phyloP scores from a whole-genome alignment of 2,888 invertebrate species.

The Balanococcus diminutus region DNA sequence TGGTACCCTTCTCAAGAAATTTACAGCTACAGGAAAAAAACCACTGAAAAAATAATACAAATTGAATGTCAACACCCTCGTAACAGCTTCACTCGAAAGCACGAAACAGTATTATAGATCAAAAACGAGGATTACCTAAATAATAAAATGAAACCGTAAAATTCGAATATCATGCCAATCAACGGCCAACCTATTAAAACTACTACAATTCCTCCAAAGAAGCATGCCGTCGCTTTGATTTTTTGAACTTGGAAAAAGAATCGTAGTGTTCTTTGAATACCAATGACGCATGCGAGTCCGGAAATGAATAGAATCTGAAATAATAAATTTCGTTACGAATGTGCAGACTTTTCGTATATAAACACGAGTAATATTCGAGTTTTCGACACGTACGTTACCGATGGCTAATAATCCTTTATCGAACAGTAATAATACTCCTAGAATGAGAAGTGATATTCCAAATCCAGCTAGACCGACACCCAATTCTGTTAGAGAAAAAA shows the following conservation, averaged over 20 bases:
- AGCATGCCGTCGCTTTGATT: constrained; percentile 84
- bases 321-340: not conserved
- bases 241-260: constrained; percentile 99
- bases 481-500: constrained; percentile 75
- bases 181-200: constrained; percentile 96
- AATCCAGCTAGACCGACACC: constrained; percentile 96
- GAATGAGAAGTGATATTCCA: constrained; percentile 91
- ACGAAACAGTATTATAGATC: not conserved
- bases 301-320: constrained; percentile 91
- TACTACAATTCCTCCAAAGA: constrained; percentile 90
- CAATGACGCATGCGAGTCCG: constrained; percentile 95
- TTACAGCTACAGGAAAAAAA: constrained; percentile 94
- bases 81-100: not conserved
- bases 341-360: not conserved
- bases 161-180: constrained; percentile 94
- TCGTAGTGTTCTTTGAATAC: constrained; percentile 89
- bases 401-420: constrained; percentile 98
- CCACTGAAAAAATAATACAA: constrained; percentile 81
- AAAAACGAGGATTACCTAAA: constrained; percentile 72
- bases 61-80: too few relatives aligned
- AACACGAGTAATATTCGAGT: not conserved
- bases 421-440: constrained; percentile 90
- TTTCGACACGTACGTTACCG: constrained; percentile 85
- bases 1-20: constrained; percentile 92
- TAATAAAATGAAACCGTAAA: constrained; percentile 89